A percentile compares a stretch with the other conserved stretches of the same genome.
Evolutionary conservation across 1,140 invertebrate genomes (phyloP).

Genomic region (Centruroides sculpturatus): DNA sequence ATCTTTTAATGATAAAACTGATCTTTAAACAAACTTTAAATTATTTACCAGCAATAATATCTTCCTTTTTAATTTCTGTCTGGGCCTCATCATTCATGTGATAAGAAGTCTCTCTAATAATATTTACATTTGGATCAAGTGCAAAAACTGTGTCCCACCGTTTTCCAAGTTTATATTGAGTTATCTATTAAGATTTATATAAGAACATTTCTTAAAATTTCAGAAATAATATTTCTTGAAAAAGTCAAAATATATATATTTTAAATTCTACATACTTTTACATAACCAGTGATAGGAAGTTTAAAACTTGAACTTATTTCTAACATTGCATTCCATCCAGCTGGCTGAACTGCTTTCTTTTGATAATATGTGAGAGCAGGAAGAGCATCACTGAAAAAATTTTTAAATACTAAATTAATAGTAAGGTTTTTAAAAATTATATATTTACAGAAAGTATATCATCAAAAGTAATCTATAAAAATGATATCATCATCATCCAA

Average conservation of each 20-base stretch:
- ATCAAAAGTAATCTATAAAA: too few species aligned
- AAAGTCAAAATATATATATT: too few species aligned
- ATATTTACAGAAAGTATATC: conserved; percentile 1
- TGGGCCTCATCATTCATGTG: conserved; percentile 35
- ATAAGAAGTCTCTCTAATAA: conserved; percentile 28
- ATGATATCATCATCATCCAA: too few species aligned
- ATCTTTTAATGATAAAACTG: too few species aligned
- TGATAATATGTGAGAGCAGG: conserved; percentile 34
- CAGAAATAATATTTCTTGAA: too few species aligned
- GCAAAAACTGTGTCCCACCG: conserved; percentile 34
- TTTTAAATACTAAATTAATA: conserved; percentile 24
- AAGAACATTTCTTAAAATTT: too few species aligned
- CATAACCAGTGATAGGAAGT: conserved; percentile 27
- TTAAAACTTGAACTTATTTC: conserved; percentile 31
- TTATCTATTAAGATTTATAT: not conserved
- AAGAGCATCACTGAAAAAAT: conserved; percentile 32
- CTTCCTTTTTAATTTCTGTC: conserved; percentile 31
- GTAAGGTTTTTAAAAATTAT: conserved; percentile 26
- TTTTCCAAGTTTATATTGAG: conserved; percentile 6
- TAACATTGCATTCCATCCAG: conserved; percentile 34
- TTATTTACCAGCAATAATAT: conserved; percentile 29
- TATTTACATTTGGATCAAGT: conserved; percentile 24
- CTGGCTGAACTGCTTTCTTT: conserved; percentile 27
- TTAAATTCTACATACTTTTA: conserved; percentile 3
- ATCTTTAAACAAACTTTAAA: not conserved